Percentiles rank a stretch among this genome's conserved stretches.
Evolutionary conservation across 2,888 invertebrate genomes (phyloP).

Genomic region (Protonemura montana): DNA sequence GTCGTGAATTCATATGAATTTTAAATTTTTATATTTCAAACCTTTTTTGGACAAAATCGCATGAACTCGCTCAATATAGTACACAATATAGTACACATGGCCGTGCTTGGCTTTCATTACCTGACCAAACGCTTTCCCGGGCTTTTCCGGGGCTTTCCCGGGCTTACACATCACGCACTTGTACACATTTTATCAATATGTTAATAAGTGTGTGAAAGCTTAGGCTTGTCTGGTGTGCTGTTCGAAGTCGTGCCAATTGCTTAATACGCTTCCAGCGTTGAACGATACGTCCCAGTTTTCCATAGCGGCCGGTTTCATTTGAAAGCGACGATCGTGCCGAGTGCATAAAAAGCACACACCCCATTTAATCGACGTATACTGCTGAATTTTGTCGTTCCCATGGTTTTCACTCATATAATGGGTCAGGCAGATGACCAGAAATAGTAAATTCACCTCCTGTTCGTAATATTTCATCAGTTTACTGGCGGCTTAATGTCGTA

Average conservation of each 20-base stretch:
- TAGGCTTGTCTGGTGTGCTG: not conserved
- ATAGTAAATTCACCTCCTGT: not conserved
- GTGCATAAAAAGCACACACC: not conserved
- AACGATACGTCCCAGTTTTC: not conserved
- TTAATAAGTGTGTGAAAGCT: too few relatives aligned
- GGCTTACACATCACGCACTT: too few relatives aligned
- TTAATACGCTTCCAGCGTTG: not conserved
- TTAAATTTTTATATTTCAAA: not conserved
- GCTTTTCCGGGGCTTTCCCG: too few relatives aligned
- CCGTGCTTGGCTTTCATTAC: too few relatives aligned
- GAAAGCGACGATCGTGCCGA: not conserved
- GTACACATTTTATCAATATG: too few relatives aligned
- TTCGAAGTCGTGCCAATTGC: not conserved
- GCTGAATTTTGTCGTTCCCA: not conserved
- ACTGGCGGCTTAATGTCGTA: not conserved
- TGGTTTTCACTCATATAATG: not conserved
- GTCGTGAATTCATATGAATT: not conserved
- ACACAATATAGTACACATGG: not conserved
- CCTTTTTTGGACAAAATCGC: not conserved
- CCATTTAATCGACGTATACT: not conserved
- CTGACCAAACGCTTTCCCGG: too few relatives aligned
- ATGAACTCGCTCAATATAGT: not conserved
- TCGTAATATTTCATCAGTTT: not conserved
- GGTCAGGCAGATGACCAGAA: conserved; percentile 5
- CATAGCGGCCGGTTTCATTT: not conserved